Base-by-base conservation (phyloP, 2,113 vertebrate genomes). In the Alaudala cheleensis region DNA sequence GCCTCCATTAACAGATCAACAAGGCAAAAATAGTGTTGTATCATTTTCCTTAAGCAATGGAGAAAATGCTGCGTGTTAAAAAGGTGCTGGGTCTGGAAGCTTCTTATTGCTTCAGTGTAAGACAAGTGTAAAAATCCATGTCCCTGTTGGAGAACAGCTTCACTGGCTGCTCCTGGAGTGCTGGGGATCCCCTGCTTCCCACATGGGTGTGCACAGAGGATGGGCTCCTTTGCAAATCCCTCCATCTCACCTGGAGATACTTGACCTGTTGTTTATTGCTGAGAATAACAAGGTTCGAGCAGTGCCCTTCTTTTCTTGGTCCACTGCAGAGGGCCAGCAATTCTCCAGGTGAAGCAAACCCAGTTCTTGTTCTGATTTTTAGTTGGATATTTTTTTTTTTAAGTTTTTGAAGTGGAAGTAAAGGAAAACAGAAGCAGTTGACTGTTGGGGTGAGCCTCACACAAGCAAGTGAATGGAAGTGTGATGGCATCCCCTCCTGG, bases 131-230 rank as follows among this genome's bases (percentile, higher is more conserved):
- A 65, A 81, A 72, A 54, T 44, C 16, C 12, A 14, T 10, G 20
- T 58, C 58, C 31, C 25, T 7, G 8, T 14, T 76, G 76, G 72
- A 71, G 57, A 64, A 13, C 26, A 67, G 33, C 37, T 72, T 51
- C 69, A 25, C 24, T 74, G 34, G 34, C n/a, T 84, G 33, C 26
- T 78, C 16, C 8, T 9, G 0, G 0, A 34, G 19, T 3, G 11
- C 5, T 60, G 78, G 23, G 29, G 14, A 51, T 33, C 31, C 60
- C 28, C 34, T 13, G 5, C 29, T 58, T 81, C 33, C 40, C n/a
- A 1, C 5, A 0, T 20, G 29, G 21, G 9, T 44, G 2, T 31
- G 40, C 42, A 58, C 1, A 2, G 50, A 62, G 24, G 4, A 54
- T 7, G 37, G 54, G 57, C 21, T 70, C 29, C 47, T 83, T 28